A percentile compares a stretch with the other conserved stretches of the same genome.
phyloP scores from a whole-genome alignment of 2,888 invertebrate genomes.

The Netelia melanura region DNA sequence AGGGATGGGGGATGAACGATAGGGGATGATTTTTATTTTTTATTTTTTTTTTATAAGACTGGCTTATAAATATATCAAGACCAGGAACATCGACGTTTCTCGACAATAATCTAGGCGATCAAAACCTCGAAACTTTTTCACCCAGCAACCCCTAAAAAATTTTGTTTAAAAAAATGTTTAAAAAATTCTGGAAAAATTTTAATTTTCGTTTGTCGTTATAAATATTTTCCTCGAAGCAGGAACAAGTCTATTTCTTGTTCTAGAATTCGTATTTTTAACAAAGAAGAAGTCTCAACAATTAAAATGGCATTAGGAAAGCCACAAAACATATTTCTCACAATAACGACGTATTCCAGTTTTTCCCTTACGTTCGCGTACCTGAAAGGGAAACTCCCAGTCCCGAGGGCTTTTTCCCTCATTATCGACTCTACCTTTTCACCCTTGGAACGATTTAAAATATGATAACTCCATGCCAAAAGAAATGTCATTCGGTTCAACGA shows the following conservation, averaged over 20 bases:
- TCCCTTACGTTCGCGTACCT: background rate
- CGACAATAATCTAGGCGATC: background rate
- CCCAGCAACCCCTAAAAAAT: too few species aligned
- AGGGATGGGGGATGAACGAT: background rate
- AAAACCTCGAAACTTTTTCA: too few species aligned
- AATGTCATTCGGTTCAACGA: conserved; percentile 60
- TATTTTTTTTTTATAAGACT: background rate
- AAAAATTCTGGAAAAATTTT: too few species aligned
- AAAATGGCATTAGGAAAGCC: background rate
- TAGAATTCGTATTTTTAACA: background rate
- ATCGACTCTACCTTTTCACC: conserved; percentile 29
- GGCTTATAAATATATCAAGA: background rate
- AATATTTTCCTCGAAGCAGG: too few species aligned
- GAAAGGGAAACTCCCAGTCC: too few species aligned
- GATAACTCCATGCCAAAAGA: conserved; percentile 55
- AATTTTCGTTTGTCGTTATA: too few species aligned
- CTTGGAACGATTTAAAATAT: conserved; percentile 39
- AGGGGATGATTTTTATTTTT: conserved; percentile 4
- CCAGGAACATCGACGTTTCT: background rate
- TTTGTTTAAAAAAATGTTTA: too few species aligned
- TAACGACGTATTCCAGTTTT: background rate
- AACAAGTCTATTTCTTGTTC: background rate
- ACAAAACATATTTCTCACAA: background rate
- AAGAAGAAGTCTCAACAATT: background rate
- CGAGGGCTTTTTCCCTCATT: conserved; percentile 34